Evolutionary conservation across 64 coral and sea anemone species (phyloP).

Genomic region (Pocillopora damicornis): DNA sequence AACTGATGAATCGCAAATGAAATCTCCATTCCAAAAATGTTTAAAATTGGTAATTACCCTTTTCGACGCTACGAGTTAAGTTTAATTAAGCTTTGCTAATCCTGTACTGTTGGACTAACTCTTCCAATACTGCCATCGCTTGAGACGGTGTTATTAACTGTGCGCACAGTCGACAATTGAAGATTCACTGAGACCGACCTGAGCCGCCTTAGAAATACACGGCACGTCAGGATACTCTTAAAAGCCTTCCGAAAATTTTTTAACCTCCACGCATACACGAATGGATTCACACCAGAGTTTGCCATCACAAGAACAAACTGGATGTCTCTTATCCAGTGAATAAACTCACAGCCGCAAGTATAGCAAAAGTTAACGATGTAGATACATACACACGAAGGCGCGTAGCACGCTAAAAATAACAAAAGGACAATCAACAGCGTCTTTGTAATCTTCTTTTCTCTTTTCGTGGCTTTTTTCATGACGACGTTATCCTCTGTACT

Average conservation of each 20-base stretch:
- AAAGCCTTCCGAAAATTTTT: slow-evolving; percentile 29
- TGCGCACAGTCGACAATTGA: background rate
- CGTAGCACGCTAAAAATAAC: slow-evolving; percentile 58
- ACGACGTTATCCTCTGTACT: slow-evolving; percentile 23
- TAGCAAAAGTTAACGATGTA: slow-evolving; percentile 73
- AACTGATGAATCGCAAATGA: too few species aligned
- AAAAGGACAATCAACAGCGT: slow-evolving; percentile 61
- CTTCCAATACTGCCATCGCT: background rate
- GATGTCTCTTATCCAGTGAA: slow-evolving; percentile 79
- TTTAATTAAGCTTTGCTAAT: too few species aligned
- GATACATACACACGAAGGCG: slow-evolving; percentile 59
- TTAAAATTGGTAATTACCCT: too few species aligned
- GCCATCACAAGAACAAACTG: slow-evolving; percentile 55
- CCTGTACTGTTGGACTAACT: background rate
- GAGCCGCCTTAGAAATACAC: background rate
- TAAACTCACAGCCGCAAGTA: slow-evolving; percentile 51
- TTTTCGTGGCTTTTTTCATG: slow-evolving; percentile 33
- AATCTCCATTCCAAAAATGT: too few species aligned
- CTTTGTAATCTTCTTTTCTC: slow-evolving; percentile 66
- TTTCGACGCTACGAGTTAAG: too few species aligned
- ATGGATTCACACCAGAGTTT: slow-evolving; percentile 69
- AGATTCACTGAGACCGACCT: background rate
- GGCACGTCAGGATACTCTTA: slow-evolving; percentile 12
- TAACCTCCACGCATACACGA: slow-evolving; percentile 72
- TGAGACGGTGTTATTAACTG: background rate